Conservation (phyloP, 2,888 invertebrate genomes). For the Synanthedon myopaeformis region DNA sequence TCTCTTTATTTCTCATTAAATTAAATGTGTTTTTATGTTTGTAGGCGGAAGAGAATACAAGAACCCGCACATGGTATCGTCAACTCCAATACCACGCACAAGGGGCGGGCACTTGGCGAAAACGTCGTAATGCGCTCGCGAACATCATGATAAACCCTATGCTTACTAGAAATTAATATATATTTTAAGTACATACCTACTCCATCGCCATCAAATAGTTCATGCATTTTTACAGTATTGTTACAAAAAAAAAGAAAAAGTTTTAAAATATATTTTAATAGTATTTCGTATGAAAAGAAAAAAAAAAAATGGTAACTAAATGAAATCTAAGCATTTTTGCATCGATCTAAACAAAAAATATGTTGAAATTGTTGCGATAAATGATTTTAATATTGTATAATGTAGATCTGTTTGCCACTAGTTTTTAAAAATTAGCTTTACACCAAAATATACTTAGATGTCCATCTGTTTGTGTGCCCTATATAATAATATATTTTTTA, state of each 20-base stretch:
- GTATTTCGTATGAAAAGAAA: not conserved
- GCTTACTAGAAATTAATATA: conserved; percentile 63
- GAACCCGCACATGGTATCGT: conserved; percentile 90
- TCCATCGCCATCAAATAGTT: not conserved
- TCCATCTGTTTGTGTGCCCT: conserved; percentile 29
- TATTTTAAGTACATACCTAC: not conserved
- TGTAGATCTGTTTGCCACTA: conserved; percentile 44
- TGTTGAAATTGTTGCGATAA: too few relatives aligned
- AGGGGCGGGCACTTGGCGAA: conserved; percentile 93
- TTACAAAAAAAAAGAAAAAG: not conserved
- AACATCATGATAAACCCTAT: conserved; percentile 96
- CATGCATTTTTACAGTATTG: not conserved
- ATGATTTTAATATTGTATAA: too few relatives aligned
- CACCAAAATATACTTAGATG: conserved; percentile 63
- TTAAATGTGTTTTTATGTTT: conserved; percentile 10
- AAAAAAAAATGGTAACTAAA: too few relatives aligned
- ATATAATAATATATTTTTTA: conserved; percentile 17
- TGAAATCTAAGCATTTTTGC: too few relatives aligned
- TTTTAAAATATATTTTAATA: not conserved
- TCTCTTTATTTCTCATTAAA: not conserved
- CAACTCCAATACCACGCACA: conserved; percentile 92
- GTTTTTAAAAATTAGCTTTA: conserved; percentile 53
- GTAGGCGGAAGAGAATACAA: conserved; percentile 90
- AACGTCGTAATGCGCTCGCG: conserved; percentile 91
- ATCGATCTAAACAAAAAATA: too few relatives aligned